Evolutionary conservation across 2,888 invertebrate genomes (phyloP), one percentile per base, ranked within the genome.

Genomic region (Drosophila borborema): DNA sequence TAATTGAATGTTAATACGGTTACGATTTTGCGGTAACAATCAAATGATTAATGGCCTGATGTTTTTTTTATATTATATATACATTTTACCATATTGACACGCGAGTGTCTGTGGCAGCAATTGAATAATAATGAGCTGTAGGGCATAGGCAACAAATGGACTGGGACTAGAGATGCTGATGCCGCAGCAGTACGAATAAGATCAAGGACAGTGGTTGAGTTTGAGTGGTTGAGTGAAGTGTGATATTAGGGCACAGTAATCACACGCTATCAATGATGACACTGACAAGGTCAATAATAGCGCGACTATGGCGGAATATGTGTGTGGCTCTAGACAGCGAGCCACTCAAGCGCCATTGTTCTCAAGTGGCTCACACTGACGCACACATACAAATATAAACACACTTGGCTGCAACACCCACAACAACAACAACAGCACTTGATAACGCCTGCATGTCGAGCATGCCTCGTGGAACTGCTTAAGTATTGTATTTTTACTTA

Each of bases 1-100:
- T 89, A 89, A 89, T 86, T 89, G 85, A 89, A 84, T 85, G 85
- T 87, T 81, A 85, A 89, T 84, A 74, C 59, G 82, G 55, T 62
- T 55, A 61, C 69, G 80, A 73, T 75, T 81, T 75, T 69, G 85
- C 54, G 82, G 85, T 67, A 41, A 87, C 74, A 87, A 82, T 77
- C 81, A 80, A 87, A 87, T 89, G 86, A 89, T 86, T 85, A 87
- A 81, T 84, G 71, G 36, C 51, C 14, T 53, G 56, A 73, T 55
- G 53, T 34, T 34, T 23, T 54, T 54, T 40, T 28, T n/a, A 18
- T 20, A n/a, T 20, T 20, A 20, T 46, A 12, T 20, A 12, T 7
- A 16, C 16, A n/a, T 16, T 3, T n/a, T 38, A 16, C 6, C 20
- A 14, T n/a, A 20, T 49, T 18, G 12, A 8, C 34, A n/a, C 20